Evolutionary conservation across 2,888 invertebrate genomes (phyloP).

Genomic region (Chymomyza amoena): DNA sequence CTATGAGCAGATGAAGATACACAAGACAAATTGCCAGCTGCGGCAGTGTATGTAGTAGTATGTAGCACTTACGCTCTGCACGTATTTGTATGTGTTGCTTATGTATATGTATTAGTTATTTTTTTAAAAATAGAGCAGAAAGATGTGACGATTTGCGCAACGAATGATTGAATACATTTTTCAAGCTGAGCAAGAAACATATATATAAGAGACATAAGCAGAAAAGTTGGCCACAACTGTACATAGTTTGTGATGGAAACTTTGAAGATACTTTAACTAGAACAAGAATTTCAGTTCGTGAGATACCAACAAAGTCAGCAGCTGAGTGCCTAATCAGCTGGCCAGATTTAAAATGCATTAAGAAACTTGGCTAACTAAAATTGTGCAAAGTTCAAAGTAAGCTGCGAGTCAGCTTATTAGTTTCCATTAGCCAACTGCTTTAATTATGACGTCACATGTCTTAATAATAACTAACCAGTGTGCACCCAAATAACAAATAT

Average conservation of each 20-base stretch:
- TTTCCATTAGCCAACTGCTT: too few species aligned
- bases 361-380: not conserved
- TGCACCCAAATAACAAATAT: too few species aligned
- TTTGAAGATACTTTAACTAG: not conserved
- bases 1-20: conserved; percentile 1
- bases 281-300: not conserved
- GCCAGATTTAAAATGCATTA: not conserved
- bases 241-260: not conserved
- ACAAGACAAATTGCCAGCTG: not conserved
- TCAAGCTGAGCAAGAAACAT: not conserved
- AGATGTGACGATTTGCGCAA: not conserved
- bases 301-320: not conserved
- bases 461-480: too few species aligned
- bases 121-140: not conserved
- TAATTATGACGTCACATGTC: too few species aligned
- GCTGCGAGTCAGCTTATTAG: not conserved
- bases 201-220: not conserved
- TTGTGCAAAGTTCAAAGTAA: too few species aligned
- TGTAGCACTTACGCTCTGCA: not conserved
- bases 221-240: not conserved
- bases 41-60: not conserved
- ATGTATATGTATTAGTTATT: not conserved
- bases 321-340: not conserved
- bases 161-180: not conserved
- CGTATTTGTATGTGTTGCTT: not conserved